Evolutionary conservation across 2,888 invertebrate genomes (phyloP), one percentile per base, ranked within the genome.

Genomic region (Zhuqinia jingwanae): DNA sequence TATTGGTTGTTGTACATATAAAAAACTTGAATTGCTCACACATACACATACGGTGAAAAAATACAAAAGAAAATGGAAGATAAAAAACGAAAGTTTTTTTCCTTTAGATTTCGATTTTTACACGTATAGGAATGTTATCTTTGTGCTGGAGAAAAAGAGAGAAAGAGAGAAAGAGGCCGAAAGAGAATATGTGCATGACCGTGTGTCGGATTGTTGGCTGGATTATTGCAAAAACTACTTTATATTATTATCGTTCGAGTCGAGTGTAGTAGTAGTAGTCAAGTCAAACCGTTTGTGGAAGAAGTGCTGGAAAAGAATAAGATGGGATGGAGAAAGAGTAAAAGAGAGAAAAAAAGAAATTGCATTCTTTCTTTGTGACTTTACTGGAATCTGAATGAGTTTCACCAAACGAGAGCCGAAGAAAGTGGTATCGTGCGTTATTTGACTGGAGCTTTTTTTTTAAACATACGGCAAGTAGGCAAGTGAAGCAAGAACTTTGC

Each of bases 361-460:
- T 84, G 77, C 84, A 77, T 84, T 84, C 77, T 45, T 84, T 83
- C 56, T 68, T 68, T 65, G 77, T 77, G 84, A 83, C 83, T 83
- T 53, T 56, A 17, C 53, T 25, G 65, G 83, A 84, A 84, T 84
- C 77, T 70, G 84, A 84, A 84, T 84, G 84, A 84, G 83, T 84
- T 53, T 65, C 15, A 47, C 2, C 10, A 60, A n/a, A n/a, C n/a
- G n/a, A n/a, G 17, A 63, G 42, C 27, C 36, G 8, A 36, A 36
- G 36, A 36, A 36, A 36, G 20, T 22, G 22, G 42, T n/a, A n/a
- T n/a, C n/a, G n/a, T n/a, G n/a, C n/a, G n/a, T n/a, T n/a, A n/a
- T n/a, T n/a, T n/a, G n/a, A n/a, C n/a, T n/a, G n/a, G n/a, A n/a
- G 13, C 27, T 30, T 78, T 22, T 22, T 60, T 30, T 15, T 45